phyloP scores from a whole-genome alignment of 2,888 invertebrate genomes.

The Cheilosia impressa region DNA sequence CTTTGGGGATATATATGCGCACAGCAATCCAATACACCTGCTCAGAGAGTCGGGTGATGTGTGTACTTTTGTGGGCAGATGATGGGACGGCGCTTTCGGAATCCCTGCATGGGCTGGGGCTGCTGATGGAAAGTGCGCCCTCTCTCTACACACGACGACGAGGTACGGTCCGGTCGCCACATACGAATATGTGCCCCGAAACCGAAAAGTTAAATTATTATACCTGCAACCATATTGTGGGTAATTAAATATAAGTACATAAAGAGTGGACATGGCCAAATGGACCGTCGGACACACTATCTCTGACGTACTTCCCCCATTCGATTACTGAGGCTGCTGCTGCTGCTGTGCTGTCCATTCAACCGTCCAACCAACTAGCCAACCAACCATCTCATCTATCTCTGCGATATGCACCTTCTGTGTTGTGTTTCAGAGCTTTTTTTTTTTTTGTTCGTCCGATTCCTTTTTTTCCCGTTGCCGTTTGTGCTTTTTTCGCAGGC shows the following conservation, averaged over 20 bases:
- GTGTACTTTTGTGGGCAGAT: constrained; percentile 48
- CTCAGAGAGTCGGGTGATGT: constrained; percentile 23
- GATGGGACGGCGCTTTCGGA: constrained; percentile 12
- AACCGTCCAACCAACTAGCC: constrained; percentile 71
- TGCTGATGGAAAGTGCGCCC: neutral
- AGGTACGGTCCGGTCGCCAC: constrained; percentile 41
- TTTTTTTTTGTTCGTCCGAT: neutral
- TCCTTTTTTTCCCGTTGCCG: neutral
- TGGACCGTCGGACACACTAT: constrained; percentile 63
- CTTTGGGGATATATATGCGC: constrained; percentile 23
- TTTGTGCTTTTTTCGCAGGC: constrained; percentile 27
- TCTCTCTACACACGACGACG: constrained; percentile 18
- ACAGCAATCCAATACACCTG: constrained; percentile 65
- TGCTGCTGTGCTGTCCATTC: constrained; percentile 66
- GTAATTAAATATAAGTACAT: constrained; percentile 76
- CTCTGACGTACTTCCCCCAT: constrained; percentile 61
- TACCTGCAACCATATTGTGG: constrained; percentile 76
- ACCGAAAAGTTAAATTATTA: constrained; percentile 76
- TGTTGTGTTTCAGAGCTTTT: constrained; percentile 57
- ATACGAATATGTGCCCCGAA: constrained; percentile 61
- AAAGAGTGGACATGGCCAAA: constrained; percentile 74
- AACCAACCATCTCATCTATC: constrained; percentile 72
- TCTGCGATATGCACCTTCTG: constrained; percentile 69
- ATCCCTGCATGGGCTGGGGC: constrained; percentile 35
- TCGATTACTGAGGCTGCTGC: constrained; percentile 62